Percentiles rank a stretch among this genome's conserved stretches.
phyloP scores from a whole-genome alignment of 2,797 vertebrate genomes.

The Prionace glauca region DNA sequence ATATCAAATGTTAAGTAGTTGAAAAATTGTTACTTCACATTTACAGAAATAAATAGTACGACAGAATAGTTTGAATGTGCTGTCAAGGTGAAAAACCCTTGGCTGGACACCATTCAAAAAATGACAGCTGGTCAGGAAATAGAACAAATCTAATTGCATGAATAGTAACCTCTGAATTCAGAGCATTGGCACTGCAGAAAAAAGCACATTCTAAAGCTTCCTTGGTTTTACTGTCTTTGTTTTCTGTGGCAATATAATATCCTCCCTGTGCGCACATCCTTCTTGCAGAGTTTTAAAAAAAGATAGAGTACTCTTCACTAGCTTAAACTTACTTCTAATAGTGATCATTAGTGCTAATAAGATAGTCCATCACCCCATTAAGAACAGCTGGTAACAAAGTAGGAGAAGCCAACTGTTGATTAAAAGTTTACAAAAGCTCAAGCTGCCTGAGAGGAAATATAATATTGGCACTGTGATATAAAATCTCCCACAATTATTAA shows the following conservation, averaged over 20 bases:
- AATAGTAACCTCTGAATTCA: neutral
- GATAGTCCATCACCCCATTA: neutral
- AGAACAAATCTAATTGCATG: neutral
- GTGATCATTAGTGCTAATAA: neutral
- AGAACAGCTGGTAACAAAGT: neutral
- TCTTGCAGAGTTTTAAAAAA: neutral
- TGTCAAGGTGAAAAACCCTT: neutral
- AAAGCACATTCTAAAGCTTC: neutral
- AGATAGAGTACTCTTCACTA: neutral
- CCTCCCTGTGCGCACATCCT: neutral
- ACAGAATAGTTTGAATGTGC: neutral
- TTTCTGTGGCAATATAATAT: neutral
- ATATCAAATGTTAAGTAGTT: neutral
- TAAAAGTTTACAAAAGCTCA: neutral
- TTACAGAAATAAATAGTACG: neutral
- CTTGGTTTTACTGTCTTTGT: neutral
- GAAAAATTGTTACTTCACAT: neutral
- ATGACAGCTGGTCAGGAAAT: neutral
- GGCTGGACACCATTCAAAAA: neutral
- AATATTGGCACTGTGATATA: neutral
- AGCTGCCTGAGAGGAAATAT: neutral
- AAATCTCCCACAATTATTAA: neutral
- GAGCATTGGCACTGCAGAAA: neutral
- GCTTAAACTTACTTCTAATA: neutral
- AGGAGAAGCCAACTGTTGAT: neutral